Conservation (phyloP, 2,888 invertebrate genomes). For the Hydropsyche betteni region DNA sequence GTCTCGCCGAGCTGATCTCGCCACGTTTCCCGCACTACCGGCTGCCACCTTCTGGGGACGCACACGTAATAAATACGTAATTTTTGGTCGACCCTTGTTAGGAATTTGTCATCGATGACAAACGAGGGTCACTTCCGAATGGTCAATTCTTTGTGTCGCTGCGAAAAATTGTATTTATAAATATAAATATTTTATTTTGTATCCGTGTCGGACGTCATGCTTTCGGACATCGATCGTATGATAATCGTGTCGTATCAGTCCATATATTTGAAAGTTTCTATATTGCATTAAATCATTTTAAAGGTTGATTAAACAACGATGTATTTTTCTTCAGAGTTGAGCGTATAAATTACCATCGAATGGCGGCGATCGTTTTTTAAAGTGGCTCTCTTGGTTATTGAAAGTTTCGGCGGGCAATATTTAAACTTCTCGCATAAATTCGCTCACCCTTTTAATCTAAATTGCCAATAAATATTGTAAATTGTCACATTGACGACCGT, state of each 20-base stretch:
- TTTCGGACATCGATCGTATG: too few relatives aligned
- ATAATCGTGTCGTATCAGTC: too few relatives aligned
- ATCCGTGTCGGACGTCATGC: too few relatives aligned
- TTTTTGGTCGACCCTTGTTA: slow-evolving; percentile 32
- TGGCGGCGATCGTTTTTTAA: background rate
- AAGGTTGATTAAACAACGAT: too few relatives aligned
- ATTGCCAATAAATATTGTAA: slow-evolving; percentile 32
- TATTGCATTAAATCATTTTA: too few relatives aligned
- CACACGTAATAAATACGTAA: slow-evolving; percentile 31
- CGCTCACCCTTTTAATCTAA: slow-evolving; percentile 23
- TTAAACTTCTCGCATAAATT: slow-evolving; percentile 28
- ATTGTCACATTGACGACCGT: slow-evolving; percentile 24
- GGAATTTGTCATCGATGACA: slow-evolving; percentile 32
- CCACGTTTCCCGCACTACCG: background rate
- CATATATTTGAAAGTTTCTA: too few relatives aligned
- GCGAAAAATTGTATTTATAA: slow-evolving; percentile 19
- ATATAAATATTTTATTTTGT: slow-evolving; percentile 3
- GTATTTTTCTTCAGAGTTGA: too few relatives aligned
- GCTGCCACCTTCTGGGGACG: background rate
- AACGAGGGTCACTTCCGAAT: slow-evolving; percentile 30
- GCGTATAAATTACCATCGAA: too few relatives aligned
- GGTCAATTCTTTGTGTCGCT: slow-evolving; percentile 18
- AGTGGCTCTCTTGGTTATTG: background rate
- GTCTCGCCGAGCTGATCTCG: background rate
- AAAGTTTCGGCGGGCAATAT: slow-evolving; percentile 26